A percentile compares a stretch with the other conserved stretches of the same genome.
Evolutionary conservation across 2,797 vertebrate species (phyloP).

Genomic region (Pygocentrus nattereri): DNA sequence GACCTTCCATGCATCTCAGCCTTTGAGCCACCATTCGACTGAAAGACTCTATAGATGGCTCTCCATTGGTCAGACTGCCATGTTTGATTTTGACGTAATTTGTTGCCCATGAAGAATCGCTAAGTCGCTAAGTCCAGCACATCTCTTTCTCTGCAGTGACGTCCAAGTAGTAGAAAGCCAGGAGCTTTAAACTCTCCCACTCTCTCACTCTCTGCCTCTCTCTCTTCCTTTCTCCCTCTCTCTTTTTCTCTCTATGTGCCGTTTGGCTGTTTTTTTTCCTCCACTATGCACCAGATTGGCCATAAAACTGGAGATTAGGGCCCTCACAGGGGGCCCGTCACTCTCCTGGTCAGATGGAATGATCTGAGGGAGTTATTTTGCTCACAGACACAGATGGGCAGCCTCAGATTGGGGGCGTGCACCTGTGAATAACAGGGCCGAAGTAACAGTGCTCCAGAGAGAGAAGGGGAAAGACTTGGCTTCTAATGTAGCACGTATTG

Average conservation of each 20-base stretch:
- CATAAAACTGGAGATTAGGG: slow-evolving; percentile 48
- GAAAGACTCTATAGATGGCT: slow-evolving; percentile 40
- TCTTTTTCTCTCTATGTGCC: slow-evolving; percentile 1
- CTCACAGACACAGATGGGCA: slow-evolving; percentile 49
- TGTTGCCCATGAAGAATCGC: slow-evolving; percentile 54
- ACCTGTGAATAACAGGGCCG: slow-evolving; percentile 43
- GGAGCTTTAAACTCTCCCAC: slow-evolving; percentile 9
- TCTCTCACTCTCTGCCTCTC: slow-evolving; percentile 10
- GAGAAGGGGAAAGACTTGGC: slow-evolving; percentile 36
- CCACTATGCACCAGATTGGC: slow-evolving; percentile 47
- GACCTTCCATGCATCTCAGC: slow-evolving; percentile 38
- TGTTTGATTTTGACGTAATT: slow-evolving; percentile 54
- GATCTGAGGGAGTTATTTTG: slow-evolving; percentile 51
- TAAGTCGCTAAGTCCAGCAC: slow-evolving; percentile 28
- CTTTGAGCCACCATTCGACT: slow-evolving; percentile 37
- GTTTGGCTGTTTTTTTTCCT: slow-evolving; percentile 4
- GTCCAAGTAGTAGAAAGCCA: slow-evolving; percentile 18
- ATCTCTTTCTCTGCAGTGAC: slow-evolving; percentile 36
- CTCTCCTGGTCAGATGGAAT: slow-evolving; percentile 43
- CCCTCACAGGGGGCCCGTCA: slow-evolving; percentile 10
- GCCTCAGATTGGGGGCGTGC: slow-evolving; percentile 47
- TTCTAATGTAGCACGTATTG: slow-evolving; percentile 27
- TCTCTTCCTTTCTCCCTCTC: neutral
- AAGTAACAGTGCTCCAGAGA: slow-evolving; percentile 31
- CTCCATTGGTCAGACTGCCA: slow-evolving; percentile 17